phyloP scores from a whole-genome alignment of 2,113 vertebrate species.

The Syrrhaptes paradoxus region DNA sequence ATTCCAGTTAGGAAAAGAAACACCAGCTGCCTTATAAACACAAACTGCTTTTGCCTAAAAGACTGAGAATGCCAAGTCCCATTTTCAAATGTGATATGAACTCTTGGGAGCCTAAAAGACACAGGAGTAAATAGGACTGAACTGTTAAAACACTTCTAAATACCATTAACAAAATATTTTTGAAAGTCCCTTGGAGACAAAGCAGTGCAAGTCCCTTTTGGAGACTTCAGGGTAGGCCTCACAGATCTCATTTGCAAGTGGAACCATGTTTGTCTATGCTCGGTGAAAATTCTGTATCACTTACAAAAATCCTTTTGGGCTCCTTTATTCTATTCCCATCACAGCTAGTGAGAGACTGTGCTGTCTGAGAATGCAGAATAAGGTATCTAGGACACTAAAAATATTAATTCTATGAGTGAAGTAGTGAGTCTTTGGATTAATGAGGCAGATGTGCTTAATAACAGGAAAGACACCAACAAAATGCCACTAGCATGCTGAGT shows the following conservation, averaged over 20 bases:
- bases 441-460: background rate
- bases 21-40: background rate
- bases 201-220: background rate
- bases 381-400: background rate
- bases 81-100: background rate
- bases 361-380: background rate
- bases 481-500: background rate
- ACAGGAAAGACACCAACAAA: constrained; percentile 6
- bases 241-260: background rate
- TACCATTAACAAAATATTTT: background rate
- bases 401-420: background rate
- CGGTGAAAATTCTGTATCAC: background rate
- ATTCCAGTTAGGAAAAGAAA: background rate
- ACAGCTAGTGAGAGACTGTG: background rate
- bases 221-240: background rate
- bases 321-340: background rate
- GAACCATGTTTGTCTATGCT: background rate
- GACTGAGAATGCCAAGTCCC: background rate
- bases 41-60: background rate
- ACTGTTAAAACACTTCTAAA: background rate
- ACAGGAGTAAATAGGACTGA: background rate
- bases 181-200: background rate
- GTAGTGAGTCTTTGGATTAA: background rate
- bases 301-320: background rate
- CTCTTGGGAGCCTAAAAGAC: background rate